Conservation (phyloP, 2,888 invertebrate genomes). For the Caenorhabditis sp. region DNA sequence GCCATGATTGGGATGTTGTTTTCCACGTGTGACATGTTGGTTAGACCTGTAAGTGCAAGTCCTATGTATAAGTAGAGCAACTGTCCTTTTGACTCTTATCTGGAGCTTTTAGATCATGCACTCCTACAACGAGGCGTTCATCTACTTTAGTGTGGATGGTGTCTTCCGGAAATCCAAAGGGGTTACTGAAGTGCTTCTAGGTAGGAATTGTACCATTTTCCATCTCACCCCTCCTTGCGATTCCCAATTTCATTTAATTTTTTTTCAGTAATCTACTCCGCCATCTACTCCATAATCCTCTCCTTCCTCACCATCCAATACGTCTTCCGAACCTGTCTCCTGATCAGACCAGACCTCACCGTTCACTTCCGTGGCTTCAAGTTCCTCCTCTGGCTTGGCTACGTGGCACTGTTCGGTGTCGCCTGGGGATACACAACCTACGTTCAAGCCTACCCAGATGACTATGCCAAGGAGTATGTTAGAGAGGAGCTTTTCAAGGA, state of each 20-base stretch:
- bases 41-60: slow-evolving; percentile 22
- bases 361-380: slow-evolving; percentile 22
- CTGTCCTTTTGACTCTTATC: too few species aligned
- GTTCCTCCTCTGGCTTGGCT: slow-evolving; percentile 25
- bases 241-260: too few species aligned
- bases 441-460: slow-evolving; percentile 17
- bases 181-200: slow-evolving; percentile 7
- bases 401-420: slow-evolving; percentile 17
- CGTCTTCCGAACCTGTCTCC: neutral
- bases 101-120: slow-evolving; percentile 15
- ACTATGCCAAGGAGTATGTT: slow-evolving; percentile 34
- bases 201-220: too few species aligned
- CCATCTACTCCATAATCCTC: slow-evolving; percentile 25
- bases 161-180: slow-evolving; percentile 12
- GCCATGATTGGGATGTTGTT: slow-evolving; percentile 22
- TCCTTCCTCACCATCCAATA: slow-evolving; percentile 24
- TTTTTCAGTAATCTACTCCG: slow-evolving; percentile 19
- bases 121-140: slow-evolving; percentile 29
- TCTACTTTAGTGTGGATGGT: slow-evolving; percentile 16
- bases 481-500: slow-evolving; percentile 24
- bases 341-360: neutral
- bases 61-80: too few species aligned
- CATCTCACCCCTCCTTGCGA: too few species aligned
- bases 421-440: slow-evolving; percentile 38
- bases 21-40: slow-evolving; percentile 19